phyloP scores from a whole-genome alignment of 2,888 invertebrate genomes.

The Drosophila meridionalis region DNA sequence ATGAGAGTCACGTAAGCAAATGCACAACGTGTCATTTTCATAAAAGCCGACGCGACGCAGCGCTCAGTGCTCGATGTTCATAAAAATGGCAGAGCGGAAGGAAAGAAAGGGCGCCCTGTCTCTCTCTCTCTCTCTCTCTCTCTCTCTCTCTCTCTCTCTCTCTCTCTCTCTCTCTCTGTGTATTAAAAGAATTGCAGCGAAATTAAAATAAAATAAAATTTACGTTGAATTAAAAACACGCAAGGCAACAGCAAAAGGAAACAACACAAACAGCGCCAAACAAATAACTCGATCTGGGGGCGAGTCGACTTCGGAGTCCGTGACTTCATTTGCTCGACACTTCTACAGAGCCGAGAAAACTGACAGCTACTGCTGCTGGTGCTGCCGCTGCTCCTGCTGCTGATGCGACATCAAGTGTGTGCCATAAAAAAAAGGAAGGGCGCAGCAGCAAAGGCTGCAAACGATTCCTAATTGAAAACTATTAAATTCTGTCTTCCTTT shows the following conservation, averaged over 20 bases:
- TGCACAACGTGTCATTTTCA: slow-evolving; percentile 58
- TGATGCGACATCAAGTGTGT: slow-evolving; percentile 60
- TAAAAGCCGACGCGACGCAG: slow-evolving; percentile 32
- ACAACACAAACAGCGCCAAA: slow-evolving; percentile 29
- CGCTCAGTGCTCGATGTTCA: slow-evolving; percentile 29
- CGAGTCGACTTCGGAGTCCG: slow-evolving; percentile 72
- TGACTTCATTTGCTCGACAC: slow-evolving; percentile 84
- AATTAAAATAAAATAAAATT: slow-evolving; percentile 82
- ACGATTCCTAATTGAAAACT: slow-evolving; percentile 85
- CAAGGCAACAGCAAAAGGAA: slow-evolving; percentile 35
- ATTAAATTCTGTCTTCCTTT: slow-evolving; percentile 79
- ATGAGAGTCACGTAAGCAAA: slow-evolving; percentile 66
- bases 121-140: slow-evolving; percentile 2
- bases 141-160: neutral
- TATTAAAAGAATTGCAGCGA: slow-evolving; percentile 72
- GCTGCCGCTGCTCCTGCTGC: slow-evolving; percentile 4
- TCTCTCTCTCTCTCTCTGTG: slow-evolving; percentile 21
- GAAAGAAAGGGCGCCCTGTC: slow-evolving; percentile 6
- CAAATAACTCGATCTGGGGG: slow-evolving; percentile 53
- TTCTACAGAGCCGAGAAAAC: slow-evolving; percentile 59
- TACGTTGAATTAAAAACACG: slow-evolving; percentile 79
- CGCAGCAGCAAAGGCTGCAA: slow-evolving; percentile 80
- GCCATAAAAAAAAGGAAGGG: slow-evolving; percentile 41
- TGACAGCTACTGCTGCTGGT: slow-evolving; percentile 22
- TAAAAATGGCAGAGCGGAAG: slow-evolving; percentile 35